Evolutionary conservation across 92 coral and sea anemone genomes (phyloP), one percentile per base, ranked within the genome.

Genomic region (Pocillopora grandis): DNA sequence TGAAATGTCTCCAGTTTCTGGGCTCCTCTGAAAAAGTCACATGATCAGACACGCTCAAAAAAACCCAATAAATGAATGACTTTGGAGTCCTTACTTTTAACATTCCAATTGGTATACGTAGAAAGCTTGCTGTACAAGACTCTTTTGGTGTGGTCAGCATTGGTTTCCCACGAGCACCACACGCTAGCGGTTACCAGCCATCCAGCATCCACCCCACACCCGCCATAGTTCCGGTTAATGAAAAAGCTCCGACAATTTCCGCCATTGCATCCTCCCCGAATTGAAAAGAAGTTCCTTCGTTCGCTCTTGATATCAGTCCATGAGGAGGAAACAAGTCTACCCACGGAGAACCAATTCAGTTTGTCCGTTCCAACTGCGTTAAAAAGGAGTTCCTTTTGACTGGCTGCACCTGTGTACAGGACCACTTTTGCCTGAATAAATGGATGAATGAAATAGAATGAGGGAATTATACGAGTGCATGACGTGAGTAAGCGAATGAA

Each of bases 231-330:
- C 15, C 85, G 67, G 87, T 67, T 92, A n/a, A 90, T 92, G 58
- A 79, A 52, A 73, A 92, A 92, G 19, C 82, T 77, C 7, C 95
- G 95, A 12, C 72, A 55, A 9, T 0, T 2, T 14, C 2, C 15
- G 1, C 19, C 72, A 20, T 1, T 12, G 33, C 71, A 63, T 27
- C 31, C 49, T 1, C 77, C 85, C 58, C 58, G 70, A 31, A 90
- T 79, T 71, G 86, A 59, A 63, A 92, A 90, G 86, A 1, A 58
- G 81, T 92, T 92, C 5, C 49, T 76, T 18, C 82, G 87, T 65
- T 78, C 84, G 3, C 90, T 58, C 19, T 37, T 21, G 1, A 92
- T 65, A 42, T 90, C 91, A 14, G 79, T 21, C 95, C 95, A 92
- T 1, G 95, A 79, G 58, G 91, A 84, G 12, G 79, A 60, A 33